Evolutionary conservation across 30 jellyfish, hydroid and myxozoan genomes (phyloP).

Genomic region (Hydractinia echinata): DNA sequence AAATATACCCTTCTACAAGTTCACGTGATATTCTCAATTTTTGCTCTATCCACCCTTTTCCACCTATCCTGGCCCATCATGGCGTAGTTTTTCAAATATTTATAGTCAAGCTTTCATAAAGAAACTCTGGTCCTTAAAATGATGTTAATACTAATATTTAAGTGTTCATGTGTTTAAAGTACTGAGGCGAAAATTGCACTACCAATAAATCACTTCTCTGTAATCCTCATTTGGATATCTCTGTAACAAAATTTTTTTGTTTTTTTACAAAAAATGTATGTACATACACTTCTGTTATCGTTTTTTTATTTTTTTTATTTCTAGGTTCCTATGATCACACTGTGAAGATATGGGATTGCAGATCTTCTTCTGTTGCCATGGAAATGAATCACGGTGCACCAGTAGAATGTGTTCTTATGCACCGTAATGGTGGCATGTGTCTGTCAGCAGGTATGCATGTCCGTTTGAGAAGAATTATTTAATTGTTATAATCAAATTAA

Average conservation of each 20-base stretch:
- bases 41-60: background rate
- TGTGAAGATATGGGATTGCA: constrained; percentile 79
- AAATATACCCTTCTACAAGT: background rate
- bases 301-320: background rate
- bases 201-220: too few species aligned
- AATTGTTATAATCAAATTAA: too few species aligned
- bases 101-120: too few species aligned
- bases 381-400: constrained; percentile 89
- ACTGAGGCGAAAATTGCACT: too few species aligned
- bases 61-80: background rate
- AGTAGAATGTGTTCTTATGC: constrained; percentile 72
- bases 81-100: too few species aligned
- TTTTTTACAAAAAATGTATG: background rate
- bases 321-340: constrained; percentile 95
- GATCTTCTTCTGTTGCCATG: constrained; percentile 51
- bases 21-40: too few species aligned
- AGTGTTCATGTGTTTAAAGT: too few species aligned
- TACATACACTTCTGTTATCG: background rate
- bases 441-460: constrained; percentile 71
- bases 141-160: too few species aligned
- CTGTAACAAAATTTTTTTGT: too few species aligned
- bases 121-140: too few species aligned
- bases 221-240: too few species aligned
- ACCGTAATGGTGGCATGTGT: constrained; percentile 86
- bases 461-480: too few species aligned